These are phyloP conservation scores for Theocolax elegans DNA, from an alignment of 1,140 invertebrate genomes.

Conservation along the genomic window DNA sequence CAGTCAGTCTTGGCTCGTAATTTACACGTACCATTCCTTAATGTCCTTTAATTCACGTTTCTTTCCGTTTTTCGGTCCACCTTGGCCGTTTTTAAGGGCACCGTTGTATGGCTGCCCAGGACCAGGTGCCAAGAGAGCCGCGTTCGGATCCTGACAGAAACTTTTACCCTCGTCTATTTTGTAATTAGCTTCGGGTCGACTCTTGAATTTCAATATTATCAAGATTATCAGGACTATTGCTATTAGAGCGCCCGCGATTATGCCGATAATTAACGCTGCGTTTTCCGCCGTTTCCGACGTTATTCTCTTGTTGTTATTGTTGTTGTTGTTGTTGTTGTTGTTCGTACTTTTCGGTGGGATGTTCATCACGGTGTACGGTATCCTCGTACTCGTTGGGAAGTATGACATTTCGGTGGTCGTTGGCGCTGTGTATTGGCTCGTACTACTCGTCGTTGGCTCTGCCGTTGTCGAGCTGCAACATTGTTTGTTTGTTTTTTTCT, in stretches of 20 bases:
- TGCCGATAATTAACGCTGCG: conserved; percentile 84
- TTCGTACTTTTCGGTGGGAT: conserved; percentile 49
- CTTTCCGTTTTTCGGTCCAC: conserved; percentile 70
- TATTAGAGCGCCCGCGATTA: conserved; percentile 91
- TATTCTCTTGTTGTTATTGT: conserved; percentile 72
- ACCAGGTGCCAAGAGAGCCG: conserved; percentile 74
- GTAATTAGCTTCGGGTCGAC: conserved; percentile 86
- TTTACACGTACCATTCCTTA: conserved; percentile 94
- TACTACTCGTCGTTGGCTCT: conserved; percentile 52
- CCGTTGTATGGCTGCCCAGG: conserved; percentile 66
- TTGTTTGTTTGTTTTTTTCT: no score
- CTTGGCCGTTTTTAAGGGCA: conserved; percentile 59
- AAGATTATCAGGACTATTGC: conserved; percentile 91
- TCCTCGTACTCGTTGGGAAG: conserved; percentile 60
- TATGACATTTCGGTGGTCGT: conserved; percentile 60
- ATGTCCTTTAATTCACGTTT: conserved; percentile 87
- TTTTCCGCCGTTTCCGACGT: conserved; percentile 79
- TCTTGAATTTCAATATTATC: conserved; percentile 89
- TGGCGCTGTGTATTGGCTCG: conserved; percentile 51
- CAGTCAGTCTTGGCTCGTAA: conserved; percentile 58
- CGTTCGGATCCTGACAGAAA: conserved; percentile 79
- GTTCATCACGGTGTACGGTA: conserved; percentile 55
- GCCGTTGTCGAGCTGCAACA: conserved; percentile 51
- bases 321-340: conserved; percentile 47
- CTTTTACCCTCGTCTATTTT: conserved; percentile 90